phyloP scores from a whole-genome alignment of 2,797 vertebrate species.

The Paramormyrops hopkinsi region DNA sequence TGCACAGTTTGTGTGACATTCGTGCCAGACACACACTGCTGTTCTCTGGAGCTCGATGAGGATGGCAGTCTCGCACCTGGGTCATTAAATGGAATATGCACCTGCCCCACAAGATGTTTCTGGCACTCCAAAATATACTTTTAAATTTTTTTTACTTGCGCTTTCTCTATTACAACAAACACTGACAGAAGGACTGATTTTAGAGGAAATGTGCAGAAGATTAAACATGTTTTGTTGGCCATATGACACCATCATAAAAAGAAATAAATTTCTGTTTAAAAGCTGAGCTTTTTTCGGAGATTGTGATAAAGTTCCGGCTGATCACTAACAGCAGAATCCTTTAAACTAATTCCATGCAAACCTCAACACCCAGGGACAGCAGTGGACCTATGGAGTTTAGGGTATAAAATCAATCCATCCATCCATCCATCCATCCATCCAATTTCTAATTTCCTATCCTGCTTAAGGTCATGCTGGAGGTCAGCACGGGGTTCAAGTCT shows the following conservation, averaged over 20 bases:
- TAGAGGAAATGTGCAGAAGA: constrained; percentile 3
- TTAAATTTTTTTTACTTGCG: not conserved
- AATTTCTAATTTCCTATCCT: not conserved
- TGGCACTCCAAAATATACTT: constrained; percentile 9
- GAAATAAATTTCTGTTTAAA: not conserved
- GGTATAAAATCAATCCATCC: not conserved
- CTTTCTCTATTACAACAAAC: constrained; percentile 14
- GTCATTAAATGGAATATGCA: constrained; percentile 19
- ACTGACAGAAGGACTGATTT: constrained; percentile 19
- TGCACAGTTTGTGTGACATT: constrained; percentile 42
- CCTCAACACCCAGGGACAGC: not conserved
- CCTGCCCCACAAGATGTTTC: constrained; percentile 9
- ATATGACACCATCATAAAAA: constrained; percentile 12
- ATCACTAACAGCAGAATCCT: not conserved
- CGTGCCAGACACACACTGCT: constrained; percentile 15
- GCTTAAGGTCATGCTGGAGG: not conserved
- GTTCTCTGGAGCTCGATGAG: constrained; percentile 8
- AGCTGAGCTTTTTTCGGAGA: not conserved
- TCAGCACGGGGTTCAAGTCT: not conserved
- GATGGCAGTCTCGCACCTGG: constrained; percentile 19
- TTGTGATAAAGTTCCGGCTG: not conserved
- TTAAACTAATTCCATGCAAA: not conserved
- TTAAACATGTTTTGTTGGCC: constrained; percentile 18
- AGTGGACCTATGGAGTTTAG: not conserved
- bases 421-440: not conserved